Percentiles rank a stretch among this genome's conserved stretches.
phyloP scores from a whole-genome alignment of 2,888 invertebrate genomes.

The Orthosia gracilis region DNA sequence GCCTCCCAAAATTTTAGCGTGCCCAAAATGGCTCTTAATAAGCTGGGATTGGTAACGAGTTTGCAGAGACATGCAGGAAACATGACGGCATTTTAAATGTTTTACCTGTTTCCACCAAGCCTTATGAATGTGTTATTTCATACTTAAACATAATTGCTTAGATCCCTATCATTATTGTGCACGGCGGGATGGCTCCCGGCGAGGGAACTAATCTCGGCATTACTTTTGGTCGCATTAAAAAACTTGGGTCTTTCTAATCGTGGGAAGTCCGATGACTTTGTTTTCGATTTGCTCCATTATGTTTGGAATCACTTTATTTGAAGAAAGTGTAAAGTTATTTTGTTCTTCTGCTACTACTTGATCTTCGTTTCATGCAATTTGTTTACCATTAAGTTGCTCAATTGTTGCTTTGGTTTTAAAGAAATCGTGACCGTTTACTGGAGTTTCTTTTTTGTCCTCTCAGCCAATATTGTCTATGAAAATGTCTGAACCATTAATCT shows the following conservation, averaged over 20 bases:
- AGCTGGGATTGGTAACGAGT: slow-evolving; percentile 23
- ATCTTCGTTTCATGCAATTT: slow-evolving; percentile 55
- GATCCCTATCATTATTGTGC: slow-evolving; percentile 87
- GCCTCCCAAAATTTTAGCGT: slow-evolving; percentile 8
- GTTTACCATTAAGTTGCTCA: slow-evolving; percentile 46
- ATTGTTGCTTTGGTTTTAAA: slow-evolving; percentile 36
- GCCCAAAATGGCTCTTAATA: slow-evolving; percentile 31
- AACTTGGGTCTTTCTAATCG: slow-evolving; percentile 73
- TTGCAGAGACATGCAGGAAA: slow-evolving; percentile 56
- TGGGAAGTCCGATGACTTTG: slow-evolving; percentile 79
- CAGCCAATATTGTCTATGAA: slow-evolving; percentile 6
- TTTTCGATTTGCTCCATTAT: slow-evolving; percentile 77
- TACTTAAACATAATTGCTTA: slow-evolving; percentile 82
- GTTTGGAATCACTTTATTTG: slow-evolving; percentile 79
- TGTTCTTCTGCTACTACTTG: slow-evolving; percentile 50
- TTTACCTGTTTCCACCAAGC: slow-evolving; percentile 78
- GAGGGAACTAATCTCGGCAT: slow-evolving; percentile 73
- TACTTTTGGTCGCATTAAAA: slow-evolving; percentile 77
- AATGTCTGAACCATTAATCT: neutral
- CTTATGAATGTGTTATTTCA: slow-evolving; percentile 80
- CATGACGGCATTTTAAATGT: slow-evolving; percentile 77
- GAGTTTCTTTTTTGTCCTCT: slow-evolving; percentile 46
- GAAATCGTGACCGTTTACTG: slow-evolving; percentile 51
- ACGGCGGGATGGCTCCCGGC: slow-evolving; percentile 85
- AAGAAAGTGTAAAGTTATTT: slow-evolving; percentile 57